phyloP scores from a whole-genome alignment of 1,140 invertebrate genomes.

The Muscidifurax raptorellus region DNA sequence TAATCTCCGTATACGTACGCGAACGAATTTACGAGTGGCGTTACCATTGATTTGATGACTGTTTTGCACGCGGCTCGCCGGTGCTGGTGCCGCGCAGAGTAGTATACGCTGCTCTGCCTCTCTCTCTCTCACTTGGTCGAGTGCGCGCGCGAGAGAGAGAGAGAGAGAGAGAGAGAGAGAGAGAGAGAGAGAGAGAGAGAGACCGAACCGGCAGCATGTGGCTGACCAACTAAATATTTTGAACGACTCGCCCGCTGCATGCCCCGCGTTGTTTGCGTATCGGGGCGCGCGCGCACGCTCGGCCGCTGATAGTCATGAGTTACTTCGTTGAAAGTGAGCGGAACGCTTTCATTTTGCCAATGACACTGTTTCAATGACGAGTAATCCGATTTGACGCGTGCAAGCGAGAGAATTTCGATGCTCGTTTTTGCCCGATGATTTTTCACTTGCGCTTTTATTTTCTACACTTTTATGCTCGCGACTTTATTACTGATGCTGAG shows the following conservation, averaged over 20 bases:
- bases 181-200: background rate
- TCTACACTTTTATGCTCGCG: background rate
- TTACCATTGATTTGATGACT: conserved; percentile 62
- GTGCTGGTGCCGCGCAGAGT: background rate
- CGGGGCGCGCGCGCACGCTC: background rate
- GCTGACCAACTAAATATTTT: conserved; percentile 54
- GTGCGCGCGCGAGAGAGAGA: background rate
- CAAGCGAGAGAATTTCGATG: conserved; percentile 16
- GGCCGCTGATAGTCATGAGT: conserved; percentile 49
- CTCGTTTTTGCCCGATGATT: conserved; percentile 33
- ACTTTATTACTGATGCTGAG: background rate
- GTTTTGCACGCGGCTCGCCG: conserved; percentile 50
- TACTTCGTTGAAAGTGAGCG: conserved; percentile 52
- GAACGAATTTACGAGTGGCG: conserved; percentile 63
- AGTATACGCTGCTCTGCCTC: background rate
- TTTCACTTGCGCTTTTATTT: conserved; percentile 21
- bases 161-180: too few relatives aligned
- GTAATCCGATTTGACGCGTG: conserved; percentile 45
- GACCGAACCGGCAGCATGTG: conserved; percentile 15
- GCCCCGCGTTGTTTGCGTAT: background rate
- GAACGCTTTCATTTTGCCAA: conserved; percentile 52
- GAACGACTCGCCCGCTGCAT: conserved; percentile 28
- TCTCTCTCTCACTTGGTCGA: background rate
- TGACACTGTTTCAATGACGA: conserved; percentile 50
- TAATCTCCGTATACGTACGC: conserved; percentile 59